Base-by-base conservation (phyloP, 2,888 invertebrate genomes). In the Napeogenes inachia region DNA sequence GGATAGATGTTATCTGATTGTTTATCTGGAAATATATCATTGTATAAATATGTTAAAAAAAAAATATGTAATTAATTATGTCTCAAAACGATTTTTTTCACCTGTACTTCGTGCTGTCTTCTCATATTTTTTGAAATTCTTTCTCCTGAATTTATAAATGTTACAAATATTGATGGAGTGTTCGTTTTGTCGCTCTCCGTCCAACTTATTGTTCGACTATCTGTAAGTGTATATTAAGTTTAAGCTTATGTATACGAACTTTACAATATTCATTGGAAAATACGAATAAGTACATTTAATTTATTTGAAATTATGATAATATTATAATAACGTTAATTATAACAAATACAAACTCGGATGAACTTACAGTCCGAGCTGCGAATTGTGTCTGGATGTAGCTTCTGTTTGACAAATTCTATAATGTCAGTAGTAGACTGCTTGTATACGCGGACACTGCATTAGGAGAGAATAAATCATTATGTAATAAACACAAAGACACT, bases 81-180 rank as follows among this genome's bases (percentile, higher is more conserved):
- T 50, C 5, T 3, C 21, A 13, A 42, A 42, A 1, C 2, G 10
- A 42, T 42, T 3, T 10, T 33, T 63, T 67, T 71, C 74, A 95
- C 95, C 90, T 95, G 94, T 74, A 92, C 93, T 82, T 96, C 96
- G 67, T 92, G 92, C 60, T 94, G 92, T 64, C 94, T 88, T 70
- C 92, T 93, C 3, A 92, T 85, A 74, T 92, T 94, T 13, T 93
- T 92, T 0, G 93, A 91, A 67, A 94, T 84, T 75, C 94, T 93
- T 53, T 95, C 95, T 45, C 91, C 91, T 21, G 92, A 91, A 0
- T 92, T 92, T 59, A 94, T 87, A 76, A 95, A 94, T 0, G 92
- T 91, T 33, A 95, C 92, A 6, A 93, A 93, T 0, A 92, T 91
- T 54, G 82, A 89, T 0, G 92, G 91, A 54, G 87, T 84, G 66